Percentiles rank a stretch among this genome's conserved stretches.
Evolutionary conservation across 37 sponge, comb jelly and placozoan genomes (phyloP).

Genomic region (Crambe crambe): DNA sequence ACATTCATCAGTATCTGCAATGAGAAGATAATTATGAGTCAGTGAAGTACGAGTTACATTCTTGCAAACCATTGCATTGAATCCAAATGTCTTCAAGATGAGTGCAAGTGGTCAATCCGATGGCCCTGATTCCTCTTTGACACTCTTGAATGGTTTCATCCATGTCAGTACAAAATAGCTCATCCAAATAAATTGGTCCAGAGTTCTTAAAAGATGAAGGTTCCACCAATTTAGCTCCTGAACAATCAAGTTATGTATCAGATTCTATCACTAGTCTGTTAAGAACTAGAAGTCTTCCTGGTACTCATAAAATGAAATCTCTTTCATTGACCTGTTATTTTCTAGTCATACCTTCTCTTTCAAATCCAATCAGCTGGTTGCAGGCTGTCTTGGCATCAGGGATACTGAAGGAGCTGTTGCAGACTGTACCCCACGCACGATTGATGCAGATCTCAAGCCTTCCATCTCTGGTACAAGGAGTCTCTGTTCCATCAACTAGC

Average conservation of each 20-base stretch:
- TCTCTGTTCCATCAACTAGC: background rate
- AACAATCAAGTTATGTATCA: background rate
- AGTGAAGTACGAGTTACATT: background rate
- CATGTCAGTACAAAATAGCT: conserved; percentile 10
- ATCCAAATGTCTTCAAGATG: conserved; percentile 30
- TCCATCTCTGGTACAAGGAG: background rate
- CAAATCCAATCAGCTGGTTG: conserved; percentile 12
- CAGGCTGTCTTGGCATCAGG: conserved; percentile 20
- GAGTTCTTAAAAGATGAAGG: background rate
- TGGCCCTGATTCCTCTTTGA: background rate
- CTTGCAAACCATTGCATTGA: conserved; percentile 6
- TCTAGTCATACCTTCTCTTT: background rate
- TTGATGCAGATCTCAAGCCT: conserved; percentile 35
- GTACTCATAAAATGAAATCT: too few relatives aligned
- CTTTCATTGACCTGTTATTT: too few relatives aligned
- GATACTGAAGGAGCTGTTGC: background rate
- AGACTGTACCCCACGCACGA: conserved; percentile 37
- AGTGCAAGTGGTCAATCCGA: conserved; percentile 22
- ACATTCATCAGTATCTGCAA: conserved; percentile 58
- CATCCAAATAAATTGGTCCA: conserved; percentile 28
- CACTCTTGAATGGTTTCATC: conserved; percentile 11
- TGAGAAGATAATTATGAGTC: background rate
- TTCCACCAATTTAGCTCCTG: background rate
- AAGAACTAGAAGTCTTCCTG: too few relatives aligned
- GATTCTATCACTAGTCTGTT: too few relatives aligned